Base-by-base conservation (phyloP, 2,888 invertebrate genomes). In the Eupithecia exiguata region DNA sequence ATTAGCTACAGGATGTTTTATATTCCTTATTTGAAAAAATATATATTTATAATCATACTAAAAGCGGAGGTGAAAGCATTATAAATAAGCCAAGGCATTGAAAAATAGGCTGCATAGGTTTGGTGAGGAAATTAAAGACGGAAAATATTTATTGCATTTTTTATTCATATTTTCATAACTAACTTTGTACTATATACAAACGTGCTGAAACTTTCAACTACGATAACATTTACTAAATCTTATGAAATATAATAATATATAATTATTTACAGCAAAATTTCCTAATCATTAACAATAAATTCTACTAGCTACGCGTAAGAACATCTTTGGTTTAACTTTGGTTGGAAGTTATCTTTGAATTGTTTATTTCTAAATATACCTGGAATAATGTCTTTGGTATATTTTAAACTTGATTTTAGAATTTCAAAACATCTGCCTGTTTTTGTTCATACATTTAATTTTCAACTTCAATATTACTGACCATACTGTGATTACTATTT, bases 401-500 rank as follows among this genome's bases (percentile, higher is more conserved):
- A 16, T 25, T 68, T 53, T 12, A 38, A 36, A 18, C 69, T 70
- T 72, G 62, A 38, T 38, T 65, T n/a, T 65, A 36, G 10, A 12
- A 35, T 25, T 58, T 0, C 58, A 58, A 58, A 58, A 25, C 25
- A 25, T 58, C 14, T 58, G 12, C 12, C 21, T 58, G 5, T 3
- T 1, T 46, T 1, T 5, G 5, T 36, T 1, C 12, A 12, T 40
- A 12, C 12, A 58, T 77, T 88, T 86, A 95, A 87, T 95, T 94
- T 86, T 95, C 95, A 74, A 95, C 80, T 82, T 95, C 95, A 77
- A 95, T 94, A 82, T 95, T 94, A 86, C 95, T 94, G 38, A 92
- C 95, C 90, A 94, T 92, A 83, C 94, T 95, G 76, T 93, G 94
- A 80, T 89, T 92, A 77, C 94, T 94, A 77, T 94, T 93, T 73